A percentile compares a stretch with the other conserved stretches of the same genome.
Conservation (phyloP, 2,113 vertebrate genomes). For the Myrmophylax atrothorax region DNA sequence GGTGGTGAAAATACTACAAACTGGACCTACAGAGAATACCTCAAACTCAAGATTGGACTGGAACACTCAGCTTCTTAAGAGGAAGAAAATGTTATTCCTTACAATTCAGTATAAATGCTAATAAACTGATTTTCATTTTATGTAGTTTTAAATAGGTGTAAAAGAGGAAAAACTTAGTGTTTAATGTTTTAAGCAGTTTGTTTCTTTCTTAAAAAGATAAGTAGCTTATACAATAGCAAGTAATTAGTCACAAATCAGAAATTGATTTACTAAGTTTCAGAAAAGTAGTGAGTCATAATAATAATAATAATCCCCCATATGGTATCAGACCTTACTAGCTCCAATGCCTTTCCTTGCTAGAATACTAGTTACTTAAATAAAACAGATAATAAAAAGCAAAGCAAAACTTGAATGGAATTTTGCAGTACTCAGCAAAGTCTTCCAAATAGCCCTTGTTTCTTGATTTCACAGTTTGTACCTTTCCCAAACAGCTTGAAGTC, state of each 20-base stretch:
- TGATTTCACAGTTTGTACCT: neutral
- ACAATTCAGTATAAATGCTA: neutral
- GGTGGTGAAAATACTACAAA: neutral
- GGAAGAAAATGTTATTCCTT: neutral
- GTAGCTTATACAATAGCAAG: neutral
- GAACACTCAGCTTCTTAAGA: neutral
- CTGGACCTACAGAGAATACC: neutral
- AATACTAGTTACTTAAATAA: neutral
- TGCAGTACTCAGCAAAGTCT: neutral
- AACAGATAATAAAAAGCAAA: neutral
- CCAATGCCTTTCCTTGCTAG: neutral
- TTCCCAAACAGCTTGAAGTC: neutral
- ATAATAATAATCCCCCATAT: neutral
- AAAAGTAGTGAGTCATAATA: neutral
- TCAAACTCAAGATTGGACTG: neutral
- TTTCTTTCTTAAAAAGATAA: neutral
- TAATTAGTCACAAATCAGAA: neutral
- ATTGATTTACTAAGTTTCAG: neutral
- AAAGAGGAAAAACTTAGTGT: neutral
- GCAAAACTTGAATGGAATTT: neutral
- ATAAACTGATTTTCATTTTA: neutral
- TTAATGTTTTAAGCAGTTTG: neutral
- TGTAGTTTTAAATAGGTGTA: neutral
- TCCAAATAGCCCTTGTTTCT: neutral
- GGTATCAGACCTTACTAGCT: neutral